A percentile compares a stretch with the other conserved stretches of the same genome.
Conservation (phyloP, 2,113 vertebrate genomes). For the Empidonax traillii region DNA sequence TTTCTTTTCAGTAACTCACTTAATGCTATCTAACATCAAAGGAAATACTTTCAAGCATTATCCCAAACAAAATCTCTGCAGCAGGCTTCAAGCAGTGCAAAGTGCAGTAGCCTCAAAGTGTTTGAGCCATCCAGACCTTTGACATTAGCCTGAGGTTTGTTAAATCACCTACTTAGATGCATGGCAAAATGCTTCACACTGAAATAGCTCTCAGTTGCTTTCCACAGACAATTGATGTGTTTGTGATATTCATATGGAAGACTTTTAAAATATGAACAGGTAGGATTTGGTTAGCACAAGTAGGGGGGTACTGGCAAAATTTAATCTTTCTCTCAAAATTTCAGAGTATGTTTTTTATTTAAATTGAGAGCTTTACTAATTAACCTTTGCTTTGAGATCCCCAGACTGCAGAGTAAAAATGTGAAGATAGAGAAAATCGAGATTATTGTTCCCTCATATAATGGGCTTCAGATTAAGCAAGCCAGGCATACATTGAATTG, state of each 20-base stretch:
- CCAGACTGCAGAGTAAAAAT: neutral
- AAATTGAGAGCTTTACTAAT: neutral
- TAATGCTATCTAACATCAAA: conserved; percentile 12
- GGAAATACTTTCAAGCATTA: conserved; percentile 25
- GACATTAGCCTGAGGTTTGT: neutral
- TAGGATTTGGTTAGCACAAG: neutral
- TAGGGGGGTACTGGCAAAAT: neutral
- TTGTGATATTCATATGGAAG: neutral
- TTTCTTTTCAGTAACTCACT: neutral
- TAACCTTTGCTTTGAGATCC: neutral
- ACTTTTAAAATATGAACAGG: neutral
- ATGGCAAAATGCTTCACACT: neutral
- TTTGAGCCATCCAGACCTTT: neutral
- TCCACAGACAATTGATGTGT: neutral
- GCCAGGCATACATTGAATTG: neutral
- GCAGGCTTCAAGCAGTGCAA: neutral
- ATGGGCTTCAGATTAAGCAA: neutral
- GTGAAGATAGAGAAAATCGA: neutral
- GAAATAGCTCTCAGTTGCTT: neutral
- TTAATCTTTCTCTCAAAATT: neutral
- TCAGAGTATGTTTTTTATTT: neutral
- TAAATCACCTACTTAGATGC: neutral
- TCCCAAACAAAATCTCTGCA: neutral
- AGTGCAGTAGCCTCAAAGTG: neutral
- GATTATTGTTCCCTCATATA: conserved; percentile 30